Evolutionary conservation across 2,888 invertebrate species (phyloP).

Genomic region (Pachymerium ferrugineum): DNA sequence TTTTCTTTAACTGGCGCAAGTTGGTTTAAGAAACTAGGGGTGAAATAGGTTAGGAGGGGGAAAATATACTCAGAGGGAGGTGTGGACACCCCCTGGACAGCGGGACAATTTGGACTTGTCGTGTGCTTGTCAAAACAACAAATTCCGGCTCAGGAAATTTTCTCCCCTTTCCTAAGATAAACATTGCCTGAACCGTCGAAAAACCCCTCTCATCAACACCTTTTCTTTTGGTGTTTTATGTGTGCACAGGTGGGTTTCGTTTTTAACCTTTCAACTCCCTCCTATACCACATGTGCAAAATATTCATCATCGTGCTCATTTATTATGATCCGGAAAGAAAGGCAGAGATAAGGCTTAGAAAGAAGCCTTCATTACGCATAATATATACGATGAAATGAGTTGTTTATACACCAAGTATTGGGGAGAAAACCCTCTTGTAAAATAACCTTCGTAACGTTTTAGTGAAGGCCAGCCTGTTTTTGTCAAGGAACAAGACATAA

Average conservation of each 20-base stretch:
- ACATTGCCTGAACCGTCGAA: background rate
- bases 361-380: too few relatives aligned
- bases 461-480: constrained; percentile 18
- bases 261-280: too few relatives aligned
- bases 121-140: constrained; percentile 18
- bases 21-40: background rate
- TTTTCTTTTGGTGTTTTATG: background rate
- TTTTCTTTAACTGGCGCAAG: background rate
- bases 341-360: background rate
- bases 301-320: background rate
- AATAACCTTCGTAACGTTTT: background rate
- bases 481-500: constrained; percentile 16
- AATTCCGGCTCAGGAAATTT: constrained; percentile 9
- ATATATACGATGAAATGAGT: too few relatives aligned
- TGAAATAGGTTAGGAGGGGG: background rate
- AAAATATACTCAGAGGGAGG: background rate
- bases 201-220: too few relatives aligned
- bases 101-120: background rate
- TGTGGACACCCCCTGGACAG: background rate
- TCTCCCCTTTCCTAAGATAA: background rate
- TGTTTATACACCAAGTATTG: too few relatives aligned
- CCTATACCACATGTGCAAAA: constrained; percentile 1
- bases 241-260: constrained; percentile 2
- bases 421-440: too few relatives aligned
- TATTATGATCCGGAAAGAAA: background rate